Evolutionary conservation across 2,797 vertebrate species (phyloP).

Genomic region (Tiaroga cobitis): DNA sequence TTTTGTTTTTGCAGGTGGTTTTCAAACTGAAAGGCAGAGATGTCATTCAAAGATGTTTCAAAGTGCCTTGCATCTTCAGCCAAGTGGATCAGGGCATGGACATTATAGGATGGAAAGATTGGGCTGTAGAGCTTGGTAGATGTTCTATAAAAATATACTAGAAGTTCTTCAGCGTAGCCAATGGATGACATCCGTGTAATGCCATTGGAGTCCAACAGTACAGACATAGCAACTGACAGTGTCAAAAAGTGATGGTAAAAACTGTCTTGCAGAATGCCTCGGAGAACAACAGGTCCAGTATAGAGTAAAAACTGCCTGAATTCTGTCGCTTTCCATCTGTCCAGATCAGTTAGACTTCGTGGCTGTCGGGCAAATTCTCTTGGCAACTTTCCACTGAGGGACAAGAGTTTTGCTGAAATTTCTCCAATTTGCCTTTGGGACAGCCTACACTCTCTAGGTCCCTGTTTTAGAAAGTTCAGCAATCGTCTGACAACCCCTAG

Average conservation of each 20-base stretch:
- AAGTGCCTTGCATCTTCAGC: background rate
- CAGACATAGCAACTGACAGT: too few species aligned
- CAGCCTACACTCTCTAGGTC: background rate
- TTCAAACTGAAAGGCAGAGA: background rate
- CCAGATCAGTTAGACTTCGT: background rate
- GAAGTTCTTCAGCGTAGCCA: background rate
- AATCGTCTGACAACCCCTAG: constrained; percentile 32
- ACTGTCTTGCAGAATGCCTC: background rate
- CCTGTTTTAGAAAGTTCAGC: constrained; percentile 1
- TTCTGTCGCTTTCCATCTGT: constrained; percentile 1
- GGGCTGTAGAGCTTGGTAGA: constrained; percentile 23
- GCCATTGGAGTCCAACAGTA: too few species aligned
- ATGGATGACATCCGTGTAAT: background rate
- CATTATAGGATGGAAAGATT: constrained; percentile 9
- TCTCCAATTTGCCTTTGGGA: constrained; percentile 29
- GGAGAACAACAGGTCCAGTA: constrained; percentile 3
- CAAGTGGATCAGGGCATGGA: constrained; percentile 5
- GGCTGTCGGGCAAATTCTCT: constrained; percentile 8
- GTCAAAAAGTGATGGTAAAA: constrained; percentile 3
- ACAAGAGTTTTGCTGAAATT: background rate
- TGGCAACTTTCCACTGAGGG: background rate
- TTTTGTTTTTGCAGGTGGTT: constrained; percentile 5
- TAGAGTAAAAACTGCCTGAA: constrained; percentile 1
- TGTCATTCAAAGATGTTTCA: constrained; percentile 13
- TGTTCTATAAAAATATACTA: constrained; percentile 12